Evolutionary conservation across 2,888 invertebrate genomes (phyloP), one percentile per base, ranked within the genome.

Genomic region (Epirrhoe alternata): DNA sequence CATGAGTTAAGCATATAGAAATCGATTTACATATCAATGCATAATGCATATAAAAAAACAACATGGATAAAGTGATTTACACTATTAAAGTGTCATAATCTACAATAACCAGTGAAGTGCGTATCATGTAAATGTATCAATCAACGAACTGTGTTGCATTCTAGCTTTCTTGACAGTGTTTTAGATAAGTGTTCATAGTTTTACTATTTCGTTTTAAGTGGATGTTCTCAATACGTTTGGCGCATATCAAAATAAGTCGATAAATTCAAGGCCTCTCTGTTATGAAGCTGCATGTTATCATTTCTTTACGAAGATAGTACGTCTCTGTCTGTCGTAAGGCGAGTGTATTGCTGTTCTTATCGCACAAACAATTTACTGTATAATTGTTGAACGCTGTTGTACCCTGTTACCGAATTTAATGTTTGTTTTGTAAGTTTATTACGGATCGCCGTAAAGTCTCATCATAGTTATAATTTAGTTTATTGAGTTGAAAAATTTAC

Each of bases 361-460:
- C 38, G 12, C 38, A 42, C 35, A 8, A 35, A 33, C 38, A 10
- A 4, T 38, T 35, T 8, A 10, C 35, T 12, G 10, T 12, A 42
- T 42, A 12, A 1, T 35, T 35, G 38, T 42, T 33, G 3, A 7
- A 33, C 30, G 16, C 14, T 31, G 33, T 58, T 49, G 50, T 53
- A 55, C 49, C 17, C 33, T 58, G 45, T 47, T 58, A 64, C 35
- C 63, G 63, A 64, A 49, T 64, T 63, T 62, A 56, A 42, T 52
- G 56, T 42, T 56, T 59, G n/a, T 61, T 49, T 0, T 53, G 7
- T 50, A 30, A 51, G 55, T 61, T 61, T 49, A 55, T 12, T 2
- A 30, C 14, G 45, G 42, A 42, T 35, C 16, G 12, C 50, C 55
- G 55, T 6, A 24, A 55, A 63, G 51, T 63, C 62, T 52, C 56